Conservation (phyloP, 2,797 vertebrate genomes). For the Rhabdomys pumilio region DNA sequence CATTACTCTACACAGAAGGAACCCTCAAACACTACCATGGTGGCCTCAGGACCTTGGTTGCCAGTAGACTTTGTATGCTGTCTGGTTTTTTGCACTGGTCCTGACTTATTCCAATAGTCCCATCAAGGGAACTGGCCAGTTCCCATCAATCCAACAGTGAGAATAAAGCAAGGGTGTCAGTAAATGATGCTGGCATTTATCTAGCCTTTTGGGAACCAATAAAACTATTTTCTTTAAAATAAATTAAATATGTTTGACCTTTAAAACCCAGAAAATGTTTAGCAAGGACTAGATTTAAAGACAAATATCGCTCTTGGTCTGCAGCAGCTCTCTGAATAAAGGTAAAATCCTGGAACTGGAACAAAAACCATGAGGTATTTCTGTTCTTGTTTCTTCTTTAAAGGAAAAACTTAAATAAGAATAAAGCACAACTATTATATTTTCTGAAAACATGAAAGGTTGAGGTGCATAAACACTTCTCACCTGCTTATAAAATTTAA, state of each 20-base stretch:
- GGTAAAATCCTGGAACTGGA: neutral
- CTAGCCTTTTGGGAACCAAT: neutral
- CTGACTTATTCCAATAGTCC: neutral
- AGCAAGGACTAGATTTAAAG: slow-evolving; percentile 29
- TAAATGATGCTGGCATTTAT: neutral
- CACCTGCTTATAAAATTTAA: neutral
- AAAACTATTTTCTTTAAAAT: slow-evolving; percentile 46
- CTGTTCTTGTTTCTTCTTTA: slow-evolving; percentile 34
- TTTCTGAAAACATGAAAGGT: slow-evolving; percentile 37
- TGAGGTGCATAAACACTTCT: neutral
- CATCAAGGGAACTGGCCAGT: neutral
- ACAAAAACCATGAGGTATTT: neutral
- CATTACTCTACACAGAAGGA: neutral
- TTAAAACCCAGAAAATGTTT: slow-evolving; percentile 58
- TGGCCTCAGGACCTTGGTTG: neutral
- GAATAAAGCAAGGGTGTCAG: neutral
- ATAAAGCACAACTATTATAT: neutral
- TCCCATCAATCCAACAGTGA: neutral
- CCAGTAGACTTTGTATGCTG: accelerated
- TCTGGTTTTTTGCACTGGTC: no score
- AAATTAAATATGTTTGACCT: neutral
- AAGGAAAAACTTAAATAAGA: slow-evolving; percentile 60
- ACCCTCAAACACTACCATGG: no score
- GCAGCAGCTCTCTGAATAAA: neutral
- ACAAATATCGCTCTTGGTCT: neutral